Conservation (phyloP, 2,797 vertebrate species). For the Helarctos malayanus region DNA sequence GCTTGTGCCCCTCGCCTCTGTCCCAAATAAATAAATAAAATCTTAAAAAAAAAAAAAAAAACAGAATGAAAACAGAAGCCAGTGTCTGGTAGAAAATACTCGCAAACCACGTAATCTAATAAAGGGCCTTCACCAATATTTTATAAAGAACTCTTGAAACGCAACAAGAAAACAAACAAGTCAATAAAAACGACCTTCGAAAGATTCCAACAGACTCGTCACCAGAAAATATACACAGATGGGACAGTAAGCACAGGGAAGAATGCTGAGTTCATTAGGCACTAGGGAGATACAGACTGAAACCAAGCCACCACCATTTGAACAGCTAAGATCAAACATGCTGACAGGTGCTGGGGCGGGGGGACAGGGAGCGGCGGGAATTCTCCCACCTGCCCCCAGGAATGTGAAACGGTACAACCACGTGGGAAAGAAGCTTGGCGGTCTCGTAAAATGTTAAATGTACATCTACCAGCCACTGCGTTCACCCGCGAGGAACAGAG, state of each 20-base stretch:
- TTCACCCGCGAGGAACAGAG: background rate
- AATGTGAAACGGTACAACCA: fast-evolving
- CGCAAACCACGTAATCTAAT: background rate
- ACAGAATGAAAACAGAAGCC: too few species aligned
- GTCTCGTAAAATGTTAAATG: fast-evolving
- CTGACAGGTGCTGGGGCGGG: background rate
- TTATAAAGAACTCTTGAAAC: background rate
- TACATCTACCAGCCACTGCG: fast-evolving
- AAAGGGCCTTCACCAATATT: background rate
- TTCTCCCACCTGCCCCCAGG: background rate
- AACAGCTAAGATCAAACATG: fast-evolving
- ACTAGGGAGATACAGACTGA: too few species aligned
- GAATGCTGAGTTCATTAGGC: background rate
- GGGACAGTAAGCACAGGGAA: fast-evolving
- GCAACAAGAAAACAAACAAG: background rate
- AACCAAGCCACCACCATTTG: background rate
- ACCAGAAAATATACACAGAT: fast-evolving
- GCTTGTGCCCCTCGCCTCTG: too few species aligned
- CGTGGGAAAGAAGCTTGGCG: background rate
- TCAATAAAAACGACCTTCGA: background rate
- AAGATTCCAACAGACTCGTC: background rate
- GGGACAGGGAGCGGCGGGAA: too few species aligned
- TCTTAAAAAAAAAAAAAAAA: too few species aligned
- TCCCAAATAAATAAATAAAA: too few species aligned
- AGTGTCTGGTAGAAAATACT: background rate